Evolutionary conservation across 1,140 invertebrate genomes (phyloP), one percentile per base, ranked within the genome.

Genomic region (Dendroctonus valens): DNA sequence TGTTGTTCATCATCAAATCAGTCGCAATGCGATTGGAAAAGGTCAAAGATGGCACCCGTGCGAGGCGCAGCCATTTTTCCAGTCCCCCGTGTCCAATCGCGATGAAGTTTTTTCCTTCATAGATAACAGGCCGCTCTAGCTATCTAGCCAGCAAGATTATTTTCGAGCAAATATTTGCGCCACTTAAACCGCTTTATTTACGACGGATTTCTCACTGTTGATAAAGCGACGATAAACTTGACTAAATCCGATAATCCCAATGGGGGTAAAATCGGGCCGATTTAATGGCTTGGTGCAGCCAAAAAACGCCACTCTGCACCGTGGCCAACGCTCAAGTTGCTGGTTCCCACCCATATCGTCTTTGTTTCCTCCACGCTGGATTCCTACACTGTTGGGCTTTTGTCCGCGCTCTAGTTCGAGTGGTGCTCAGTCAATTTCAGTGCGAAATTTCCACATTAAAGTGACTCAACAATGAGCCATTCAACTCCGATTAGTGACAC

Each of bases 161-260:
- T 12, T 8, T 46, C n/a, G n/a, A 46, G 8, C 42, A 46, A 46
- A 46, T 46, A 46, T 46, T 46, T 46, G 42, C 42, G 42, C 42
- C n/a, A 46, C 42, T 46, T 12, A 46, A 46, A 46, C 42, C n/a
- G 42, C 42, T 8, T 12, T 9, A 9, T 46, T 12, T 12, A 12
- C n/a, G 42, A 46, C 8, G n/a, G 8, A 12, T 46, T 46, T 46
- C 8, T 9, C 8, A 12, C 1, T 46, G 8, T 46, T 9, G 42
- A 46, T 46, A 46, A 9, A 46, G 42, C 8, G 42, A 46, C n/a
- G 42, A 8, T 46, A 26, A 26, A 26, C 26, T 26, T 26, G 26
- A 3, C 26, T 26, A 26, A 26, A 26, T 26, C 26, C 26, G 26
- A 26, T 26, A 26, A 26, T 26, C 26, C 26, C 26, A 26, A 26